A percentile compares a stretch with the other conserved stretches of the same genome.
Conservation (phyloP, 1,140 invertebrate genomes). For the Odontomachus brunneus region DNA sequence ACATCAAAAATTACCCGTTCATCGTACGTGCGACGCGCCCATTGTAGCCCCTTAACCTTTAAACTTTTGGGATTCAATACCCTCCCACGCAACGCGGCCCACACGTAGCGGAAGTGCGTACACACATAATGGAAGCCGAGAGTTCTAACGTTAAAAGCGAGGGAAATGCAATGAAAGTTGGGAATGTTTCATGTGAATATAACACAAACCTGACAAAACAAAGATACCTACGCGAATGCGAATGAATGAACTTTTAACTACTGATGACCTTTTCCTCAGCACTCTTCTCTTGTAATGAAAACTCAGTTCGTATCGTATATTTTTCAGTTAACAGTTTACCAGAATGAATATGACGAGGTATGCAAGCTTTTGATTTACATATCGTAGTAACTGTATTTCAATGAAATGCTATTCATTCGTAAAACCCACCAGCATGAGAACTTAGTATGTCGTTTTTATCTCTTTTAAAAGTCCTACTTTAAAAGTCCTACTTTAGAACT, state of each 20-base stretch:
- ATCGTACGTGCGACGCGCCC: constrained; percentile 72
- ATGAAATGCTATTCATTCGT: not conserved
- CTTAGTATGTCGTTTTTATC: not conserved
- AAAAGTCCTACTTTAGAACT: not conserved
- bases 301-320: not conserved
- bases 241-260: too few relatives aligned
- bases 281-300: not conserved
- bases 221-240: not conserved
- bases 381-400: not conserved
- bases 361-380: not conserved
- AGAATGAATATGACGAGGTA: not conserved
- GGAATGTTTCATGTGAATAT: not conserved
- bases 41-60: constrained; percentile 49
- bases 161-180: not conserved
- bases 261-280: not conserved
- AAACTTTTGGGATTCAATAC: constrained; percentile 2
- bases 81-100: not conserved
- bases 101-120: constrained; percentile 4
- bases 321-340: too few relatives aligned
- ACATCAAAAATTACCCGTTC: constrained; percentile 72
- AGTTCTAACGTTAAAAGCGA: not conserved
- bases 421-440: not conserved
- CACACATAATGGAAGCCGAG: not conserved
- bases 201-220: not conserved
- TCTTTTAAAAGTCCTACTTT: not conserved